Base-by-base conservation (phyloP, 2,113 vertebrate species). In the Cygnus atratus region DNA sequence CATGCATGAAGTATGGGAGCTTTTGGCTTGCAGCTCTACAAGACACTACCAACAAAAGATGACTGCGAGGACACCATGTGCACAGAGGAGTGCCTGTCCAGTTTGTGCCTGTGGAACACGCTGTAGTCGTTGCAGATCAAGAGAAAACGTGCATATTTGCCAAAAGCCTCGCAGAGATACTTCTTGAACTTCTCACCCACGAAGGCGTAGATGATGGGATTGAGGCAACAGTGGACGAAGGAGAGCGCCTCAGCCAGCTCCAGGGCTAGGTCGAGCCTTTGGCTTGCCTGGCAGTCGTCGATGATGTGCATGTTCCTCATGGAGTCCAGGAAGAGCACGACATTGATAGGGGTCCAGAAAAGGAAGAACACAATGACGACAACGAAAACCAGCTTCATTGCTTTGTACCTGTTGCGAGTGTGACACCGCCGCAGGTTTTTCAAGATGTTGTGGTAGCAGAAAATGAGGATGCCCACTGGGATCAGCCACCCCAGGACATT, bases 161-260 rank as follows among this genome's bases (percentile, higher is more conserved):
- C 74, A 61, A 97, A 95, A 50, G 96, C 57, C 2, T 97, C 81
- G 0, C 1, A 15, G 29, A 98, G 87, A 43, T 97, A 54, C 13
- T 95, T 97, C 93, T 98, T 98, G 90, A 99, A 99, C 95, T 99
- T 99, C 92, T 99, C 98, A 10, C 99, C 99, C 13, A 98, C 96
- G 15, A 99, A 98, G 9, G 98, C 98, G 0, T 99, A 99, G 89
- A 99, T 99, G 24, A 99, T 37, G 0, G 99, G 99, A 88, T 99
- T 99, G 22, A 99, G 79, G 31, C 98, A 99, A 96, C 99, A 99
- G 95, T 99, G 99, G 18, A 95, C 39, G 26, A 99, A 97, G 8
- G 98, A 98, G 15, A 99, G 91, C 1, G 92, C 87, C 83, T 99
- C 98, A 5, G 98, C 97, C 67, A 98, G 68, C 3, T 88, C 50